Base-by-base conservation (phyloP, 2,888 invertebrate species). In the Villa cingulata region DNA sequence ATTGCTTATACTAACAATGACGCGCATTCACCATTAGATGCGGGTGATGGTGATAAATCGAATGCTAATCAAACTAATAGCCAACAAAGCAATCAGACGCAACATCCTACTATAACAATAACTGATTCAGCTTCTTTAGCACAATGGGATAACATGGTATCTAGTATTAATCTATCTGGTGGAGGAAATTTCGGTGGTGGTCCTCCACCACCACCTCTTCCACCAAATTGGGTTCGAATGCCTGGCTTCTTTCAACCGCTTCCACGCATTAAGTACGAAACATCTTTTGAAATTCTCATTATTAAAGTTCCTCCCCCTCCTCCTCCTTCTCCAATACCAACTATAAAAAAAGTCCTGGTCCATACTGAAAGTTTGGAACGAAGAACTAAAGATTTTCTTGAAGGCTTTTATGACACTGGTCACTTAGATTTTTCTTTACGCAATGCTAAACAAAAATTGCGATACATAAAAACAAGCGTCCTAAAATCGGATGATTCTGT, bases 211-310 rank as follows among this genome's bases (percentile, higher is more conserved):
- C 59, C 59, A 34, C 59, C 60, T 18, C 58, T 63, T 39, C 63
- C 67, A n/a, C 64, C 67, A 20, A 56, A 64, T 50, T 59, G 57
- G 49, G 54, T 62, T 48, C 64, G 65, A 54, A 68, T 68, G 67
- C 67, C 68, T 46, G 66, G 67, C 58, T 68, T 70, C 49, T 68
- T 69, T 55, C 63, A 67, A 62, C 69, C 69, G 45, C 58, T 68
- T 50, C 69, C 68, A 49, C 60, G 59, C 54, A 61, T 69, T 50
- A 60, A 63, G 55, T 70, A 68, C 50, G 69, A 68, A 57, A 68
- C 67, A 37, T 63, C 65, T 46, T 60, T 70, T 52, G 69, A 70
- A 59, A 65, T 70, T 53, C 58, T 68, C 50, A 58, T 70, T 34
- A 56, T 66, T 43, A 67, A 68, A 57, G 58, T 65, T 37, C 62